Percentiles rank a stretch among this genome's conserved stretches.
These are phyloP conservation scores for Spea bombifrons DNA, from an alignment of 2,113 vertebrate genomes.

Conservation along the genomic window DNA sequence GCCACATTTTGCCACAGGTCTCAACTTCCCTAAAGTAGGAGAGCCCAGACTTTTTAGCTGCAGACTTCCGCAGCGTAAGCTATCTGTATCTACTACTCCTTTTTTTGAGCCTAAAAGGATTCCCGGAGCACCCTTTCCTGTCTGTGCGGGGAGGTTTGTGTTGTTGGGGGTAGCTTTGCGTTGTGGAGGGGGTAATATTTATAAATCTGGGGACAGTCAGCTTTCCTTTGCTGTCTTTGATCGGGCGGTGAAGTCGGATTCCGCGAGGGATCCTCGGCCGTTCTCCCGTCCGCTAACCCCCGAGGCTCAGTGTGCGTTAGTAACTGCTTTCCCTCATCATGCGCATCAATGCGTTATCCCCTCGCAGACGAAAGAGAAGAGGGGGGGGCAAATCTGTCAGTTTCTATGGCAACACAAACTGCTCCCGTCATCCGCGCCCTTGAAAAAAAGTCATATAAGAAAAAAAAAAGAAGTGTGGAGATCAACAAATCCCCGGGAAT, in stretches of 20 bases:
- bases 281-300: slow-evolving; percentile 8
- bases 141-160: no score
- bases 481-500: slow-evolving; percentile 12
- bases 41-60: no score
- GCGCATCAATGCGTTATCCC: slow-evolving; percentile 46
- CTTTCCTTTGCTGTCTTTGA: no score
- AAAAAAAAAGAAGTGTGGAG: background rate
- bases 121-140: no score
- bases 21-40: no score
- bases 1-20: no score
- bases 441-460: slow-evolving; percentile 39
- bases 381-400: slow-evolving; percentile 40
- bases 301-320: slow-evolving; percentile 38
- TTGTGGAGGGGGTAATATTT: no score
- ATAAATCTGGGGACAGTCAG: no score
- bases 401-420: slow-evolving; percentile 46
- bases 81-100: no score
- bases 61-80: no score
- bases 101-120: no score
- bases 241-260: background rate
- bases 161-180: no score
- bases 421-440: slow-evolving; percentile 43
- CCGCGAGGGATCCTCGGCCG: slow-evolving; percentile 10
- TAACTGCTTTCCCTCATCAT: slow-evolving; percentile 32
- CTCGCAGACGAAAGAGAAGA: background rate